Conservation (phyloP, 2,797 vertebrate genomes). For the Triplophysa yarkandensis region DNA sequence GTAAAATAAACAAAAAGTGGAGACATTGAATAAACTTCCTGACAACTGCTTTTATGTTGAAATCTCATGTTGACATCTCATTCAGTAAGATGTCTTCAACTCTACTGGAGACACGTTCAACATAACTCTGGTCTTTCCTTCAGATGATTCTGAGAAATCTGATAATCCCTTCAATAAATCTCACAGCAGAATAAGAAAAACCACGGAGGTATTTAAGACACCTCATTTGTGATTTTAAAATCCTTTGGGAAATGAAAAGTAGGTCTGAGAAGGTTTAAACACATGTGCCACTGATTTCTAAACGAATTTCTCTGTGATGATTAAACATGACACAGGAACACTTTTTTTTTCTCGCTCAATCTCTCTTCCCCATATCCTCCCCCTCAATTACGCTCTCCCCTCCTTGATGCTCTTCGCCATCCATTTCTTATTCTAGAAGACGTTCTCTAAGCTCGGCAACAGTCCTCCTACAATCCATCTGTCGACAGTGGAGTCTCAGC, state of each 20-base stretch:
- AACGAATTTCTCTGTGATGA: conserved; percentile 39
- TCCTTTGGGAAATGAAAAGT: conserved; percentile 61
- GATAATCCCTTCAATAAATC: background rate
- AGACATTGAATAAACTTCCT: too few relatives aligned
- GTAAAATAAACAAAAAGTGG: too few relatives aligned
- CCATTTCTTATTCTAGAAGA: conserved; percentile 53
- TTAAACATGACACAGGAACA: conserved; percentile 39
- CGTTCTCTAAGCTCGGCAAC: conserved; percentile 74
- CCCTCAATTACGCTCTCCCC: conserved; percentile 38
- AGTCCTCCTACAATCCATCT: conserved; percentile 80
- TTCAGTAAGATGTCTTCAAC: background rate
- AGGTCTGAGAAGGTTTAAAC: conserved; percentile 65
- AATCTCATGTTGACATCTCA: too few relatives aligned
- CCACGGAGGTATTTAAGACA: background rate
- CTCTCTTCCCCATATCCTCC: conserved; percentile 1
- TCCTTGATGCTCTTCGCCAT: conserved; percentile 55
- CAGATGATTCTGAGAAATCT: background rate
- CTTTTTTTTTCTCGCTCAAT: conserved; percentile 8
- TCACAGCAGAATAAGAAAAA: background rate
- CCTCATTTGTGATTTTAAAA: background rate
- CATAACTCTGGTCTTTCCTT: background rate
- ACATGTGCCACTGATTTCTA: conserved; percentile 54
- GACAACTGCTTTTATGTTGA: too few relatives aligned
- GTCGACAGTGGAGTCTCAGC: conserved; percentile 73
- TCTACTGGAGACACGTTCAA: background rate